These are phyloP conservation scores for Napeogenes inachia DNA, from an alignment of 2,888 invertebrate genomes.

Conservation along the genomic window DNA sequence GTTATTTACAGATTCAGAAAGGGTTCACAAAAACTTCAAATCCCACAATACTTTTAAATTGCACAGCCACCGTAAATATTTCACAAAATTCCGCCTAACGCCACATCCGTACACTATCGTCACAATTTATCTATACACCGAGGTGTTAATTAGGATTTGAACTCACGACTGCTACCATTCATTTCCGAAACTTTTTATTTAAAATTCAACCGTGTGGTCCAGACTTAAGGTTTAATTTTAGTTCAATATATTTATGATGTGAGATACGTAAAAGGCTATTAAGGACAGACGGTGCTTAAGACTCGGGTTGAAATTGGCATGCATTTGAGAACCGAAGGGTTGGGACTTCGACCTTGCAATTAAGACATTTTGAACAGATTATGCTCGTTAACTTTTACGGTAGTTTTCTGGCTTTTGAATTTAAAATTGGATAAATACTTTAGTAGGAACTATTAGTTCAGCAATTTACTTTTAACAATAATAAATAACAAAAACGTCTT, in stretches of 20 bases:
- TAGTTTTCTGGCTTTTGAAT: constrained; percentile 11
- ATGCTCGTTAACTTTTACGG: constrained; percentile 19
- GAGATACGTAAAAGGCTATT: constrained; percentile 69
- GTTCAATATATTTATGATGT: constrained; percentile 42
- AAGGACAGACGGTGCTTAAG: constrained; percentile 59
- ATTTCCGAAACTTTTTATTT: constrained; percentile 27
- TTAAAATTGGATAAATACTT: background rate
- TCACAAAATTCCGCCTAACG: constrained; percentile 48
- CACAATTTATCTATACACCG: constrained; percentile 69
- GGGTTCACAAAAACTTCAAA: constrained; percentile 4
- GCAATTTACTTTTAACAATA: no score
- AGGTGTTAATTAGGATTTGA: constrained; percentile 75
- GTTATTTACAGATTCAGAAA: no score
- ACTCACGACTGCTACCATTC: constrained; percentile 71
- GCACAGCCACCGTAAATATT: constrained; percentile 34
- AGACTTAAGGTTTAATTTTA: constrained; percentile 35
- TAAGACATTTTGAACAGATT: constrained; percentile 47
- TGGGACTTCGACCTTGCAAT: constrained; percentile 53
- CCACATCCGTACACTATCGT: constrained; percentile 56
- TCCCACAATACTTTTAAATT: constrained; percentile 10
- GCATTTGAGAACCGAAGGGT: constrained; percentile 55
- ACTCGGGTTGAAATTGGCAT: constrained; percentile 71
- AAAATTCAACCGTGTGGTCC: constrained; percentile 33
- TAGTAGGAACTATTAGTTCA: no score
- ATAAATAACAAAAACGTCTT: no score